Conservation (phyloP, 2,888 invertebrate genomes). For the Sipunculus nudus region DNA sequence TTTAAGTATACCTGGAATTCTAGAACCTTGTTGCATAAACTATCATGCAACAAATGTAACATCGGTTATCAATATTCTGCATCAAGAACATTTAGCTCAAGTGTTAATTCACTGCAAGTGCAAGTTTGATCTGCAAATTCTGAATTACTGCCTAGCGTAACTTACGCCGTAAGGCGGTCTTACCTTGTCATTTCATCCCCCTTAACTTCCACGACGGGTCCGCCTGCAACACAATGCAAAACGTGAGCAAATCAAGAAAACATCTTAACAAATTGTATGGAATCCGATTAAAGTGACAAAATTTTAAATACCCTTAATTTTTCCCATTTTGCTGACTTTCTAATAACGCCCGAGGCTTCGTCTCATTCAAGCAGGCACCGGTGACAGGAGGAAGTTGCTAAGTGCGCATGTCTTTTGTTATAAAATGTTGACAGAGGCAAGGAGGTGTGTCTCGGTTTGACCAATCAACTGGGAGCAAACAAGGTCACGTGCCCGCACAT, state of each 20-base stretch:
- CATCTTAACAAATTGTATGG: neutral
- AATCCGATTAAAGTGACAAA: neutral
- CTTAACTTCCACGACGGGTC: slow-evolving; percentile 68
- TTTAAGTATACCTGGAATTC: too few relatives aligned
- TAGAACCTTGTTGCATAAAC: too few relatives aligned
- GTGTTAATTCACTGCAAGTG: too few relatives aligned
- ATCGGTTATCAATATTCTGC: neutral
- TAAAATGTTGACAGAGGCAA: too few relatives aligned
- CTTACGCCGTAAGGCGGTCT: slow-evolving; percentile 16
- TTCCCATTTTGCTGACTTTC: slow-evolving; percentile 35
- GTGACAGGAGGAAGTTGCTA: too few relatives aligned
- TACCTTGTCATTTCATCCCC: slow-evolving; percentile 70
- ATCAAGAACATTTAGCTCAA: too few relatives aligned
- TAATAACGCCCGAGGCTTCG: too few relatives aligned
- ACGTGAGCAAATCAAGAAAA: neutral
- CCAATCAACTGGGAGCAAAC: too few relatives aligned
- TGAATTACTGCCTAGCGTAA: neutral
- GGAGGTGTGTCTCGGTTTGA: too few relatives aligned
- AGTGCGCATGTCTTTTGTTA: too few relatives aligned
- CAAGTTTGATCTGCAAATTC: neutral
- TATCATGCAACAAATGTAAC: neutral
- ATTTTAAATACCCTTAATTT: slow-evolving; percentile 32
- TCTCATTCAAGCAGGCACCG: too few relatives aligned
- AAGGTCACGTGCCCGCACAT: too few relatives aligned
- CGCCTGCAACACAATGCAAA: slow-evolving; percentile 50